These are phyloP conservation scores for Hypocryptadius cinnamomeus DNA, from an alignment of 2,113 vertebrate genomes.

Conservation along the genomic window DNA sequence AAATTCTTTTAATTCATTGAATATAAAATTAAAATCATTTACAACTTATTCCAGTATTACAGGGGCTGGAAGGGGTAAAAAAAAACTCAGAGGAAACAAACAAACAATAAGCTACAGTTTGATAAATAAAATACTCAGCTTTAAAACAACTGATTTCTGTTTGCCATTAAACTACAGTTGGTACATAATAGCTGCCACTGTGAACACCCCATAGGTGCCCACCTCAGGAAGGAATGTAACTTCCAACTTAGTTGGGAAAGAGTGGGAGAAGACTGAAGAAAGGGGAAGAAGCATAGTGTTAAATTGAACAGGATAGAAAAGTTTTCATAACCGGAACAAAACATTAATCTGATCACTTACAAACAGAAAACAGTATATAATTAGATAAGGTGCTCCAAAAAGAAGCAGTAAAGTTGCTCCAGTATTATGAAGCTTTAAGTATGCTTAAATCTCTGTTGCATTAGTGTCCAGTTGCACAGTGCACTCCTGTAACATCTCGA, in stretches of 20 bases:
- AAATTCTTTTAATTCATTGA: conserved; percentile 94
- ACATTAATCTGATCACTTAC: conserved; percentile 75
- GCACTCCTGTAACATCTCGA: conserved; percentile 70
- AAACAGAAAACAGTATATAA: conserved; percentile 79
- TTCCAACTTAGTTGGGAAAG: conserved; percentile 63
- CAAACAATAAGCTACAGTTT: conserved; percentile 85
- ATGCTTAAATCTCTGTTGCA: conserved; percentile 74
- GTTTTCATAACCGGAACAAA: conserved; percentile 51
- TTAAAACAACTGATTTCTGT: conserved; percentile 86
- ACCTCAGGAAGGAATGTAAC: conserved; percentile 81
- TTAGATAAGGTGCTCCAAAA: conserved; percentile 92
- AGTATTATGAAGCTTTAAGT: conserved; percentile 92
- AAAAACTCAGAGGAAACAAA: conserved; percentile 43
- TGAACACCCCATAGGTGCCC: conserved; percentile 79
- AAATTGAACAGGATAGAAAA: conserved; percentile 27
- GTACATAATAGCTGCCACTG: conserved; percentile 90
- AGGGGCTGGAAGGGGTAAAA: conserved; percentile 74
- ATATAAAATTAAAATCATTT: conserved; percentile 99
- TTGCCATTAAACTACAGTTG: conserved; percentile 78
- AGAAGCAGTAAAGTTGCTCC: conserved; percentile 94
- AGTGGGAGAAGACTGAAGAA: not conserved
- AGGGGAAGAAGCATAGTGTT: conserved; percentile 31
- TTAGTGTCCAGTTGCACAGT: conserved; percentile 82
- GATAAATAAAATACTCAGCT: conserved; percentile 99
- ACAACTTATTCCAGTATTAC: conserved; percentile 99